Evolutionary conservation across 92 coral and sea anemone species (phyloP), one percentile per base, ranked within the genome.

Genomic region (Porites lobata): DNA sequence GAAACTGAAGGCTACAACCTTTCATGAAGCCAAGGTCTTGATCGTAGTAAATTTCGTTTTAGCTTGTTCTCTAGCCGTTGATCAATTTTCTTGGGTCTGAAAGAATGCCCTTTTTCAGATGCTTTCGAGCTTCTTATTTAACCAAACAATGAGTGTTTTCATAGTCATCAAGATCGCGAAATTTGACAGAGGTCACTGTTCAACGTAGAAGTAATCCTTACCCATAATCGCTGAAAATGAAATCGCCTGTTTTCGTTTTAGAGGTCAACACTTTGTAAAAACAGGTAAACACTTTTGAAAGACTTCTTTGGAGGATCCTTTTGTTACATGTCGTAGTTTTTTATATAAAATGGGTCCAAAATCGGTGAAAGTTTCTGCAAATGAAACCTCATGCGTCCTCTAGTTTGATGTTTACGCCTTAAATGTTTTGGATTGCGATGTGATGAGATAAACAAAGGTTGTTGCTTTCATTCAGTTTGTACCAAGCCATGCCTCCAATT

Each of bases 381-480:
- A 38, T 6, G 18, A 75, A 75, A 63, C 75, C 72, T 64, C 73
- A 38, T 50, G 72, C 8, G 4, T 58, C 20, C 14, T 29, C n/a
- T 18, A 15, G 68, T 70, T 43, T 13, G 71, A 77, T 77, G 69
- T 69, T 56, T 9, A 47, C 13, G 6, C 21, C 71, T 70, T 17
- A 52, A 12, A 82, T 82, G 86, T 56, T 82, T 82, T 56, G 78
- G 64, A 70, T 82, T 56, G 77, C 69, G 57, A 70, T 54, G 77
- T 7, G 10, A 53, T 7, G 57, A 61, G 8, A 78, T 18, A n/a
- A 63, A 22, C 29, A 15, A 14, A 1, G 1, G 1, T 20, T 19
- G 2, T 77, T 20, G 15, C 2, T 64, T 24, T 19, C 58, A 64
- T 11, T 7, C 20, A 43, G 5, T 15, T 63, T 7, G 14, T 50